phyloP scores from a whole-genome alignment of 2,113 vertebrate species.

The Atlantisia rogersi region DNA sequence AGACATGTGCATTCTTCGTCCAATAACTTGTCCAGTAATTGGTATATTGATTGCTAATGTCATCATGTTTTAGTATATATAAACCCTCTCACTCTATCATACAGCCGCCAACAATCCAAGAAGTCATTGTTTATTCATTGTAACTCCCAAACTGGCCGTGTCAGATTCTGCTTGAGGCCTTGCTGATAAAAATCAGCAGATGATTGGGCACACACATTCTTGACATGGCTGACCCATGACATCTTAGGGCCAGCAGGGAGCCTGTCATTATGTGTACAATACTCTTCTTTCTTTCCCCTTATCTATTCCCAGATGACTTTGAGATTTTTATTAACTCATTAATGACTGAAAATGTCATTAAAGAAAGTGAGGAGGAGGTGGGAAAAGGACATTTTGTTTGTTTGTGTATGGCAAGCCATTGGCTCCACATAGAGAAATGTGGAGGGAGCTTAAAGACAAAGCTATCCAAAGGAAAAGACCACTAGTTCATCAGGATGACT shows the following conservation, averaged over 20 bases:
- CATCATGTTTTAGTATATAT: slow-evolving; percentile 91
- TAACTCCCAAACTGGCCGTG: slow-evolving; percentile 90
- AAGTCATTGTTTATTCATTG: slow-evolving; percentile 97
- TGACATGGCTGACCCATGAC: slow-evolving; percentile 99
- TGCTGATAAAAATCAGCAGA: slow-evolving; percentile 96
- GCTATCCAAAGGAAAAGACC: not conserved
- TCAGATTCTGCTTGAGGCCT: slow-evolving; percentile 90
- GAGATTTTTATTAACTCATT: slow-evolving; percentile 99
- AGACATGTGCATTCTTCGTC: slow-evolving; percentile 78
- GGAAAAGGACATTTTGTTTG: slow-evolving; percentile 20
- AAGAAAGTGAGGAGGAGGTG: slow-evolving; percentile 64
- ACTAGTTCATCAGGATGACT: not conserved
- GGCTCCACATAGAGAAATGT: not conserved
- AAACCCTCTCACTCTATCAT: slow-evolving; percentile 81
- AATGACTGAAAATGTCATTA: slow-evolving; percentile 94
- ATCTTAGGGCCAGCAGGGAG: slow-evolving; percentile 89
- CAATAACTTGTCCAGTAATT: slow-evolving; percentile 94
- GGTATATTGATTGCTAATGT: slow-evolving; percentile 94
- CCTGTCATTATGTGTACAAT: slow-evolving; percentile 95
- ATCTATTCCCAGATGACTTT: slow-evolving; percentile 95
- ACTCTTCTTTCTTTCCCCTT: slow-evolving; percentile 91
- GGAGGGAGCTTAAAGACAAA: not conserved
- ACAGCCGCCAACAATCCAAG: slow-evolving; percentile 87
- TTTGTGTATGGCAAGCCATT: slow-evolving; percentile 19
- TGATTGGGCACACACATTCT: slow-evolving; percentile 99